Conservation (phyloP, 2,113 vertebrate species). For the Menura novaehollandiae region DNA sequence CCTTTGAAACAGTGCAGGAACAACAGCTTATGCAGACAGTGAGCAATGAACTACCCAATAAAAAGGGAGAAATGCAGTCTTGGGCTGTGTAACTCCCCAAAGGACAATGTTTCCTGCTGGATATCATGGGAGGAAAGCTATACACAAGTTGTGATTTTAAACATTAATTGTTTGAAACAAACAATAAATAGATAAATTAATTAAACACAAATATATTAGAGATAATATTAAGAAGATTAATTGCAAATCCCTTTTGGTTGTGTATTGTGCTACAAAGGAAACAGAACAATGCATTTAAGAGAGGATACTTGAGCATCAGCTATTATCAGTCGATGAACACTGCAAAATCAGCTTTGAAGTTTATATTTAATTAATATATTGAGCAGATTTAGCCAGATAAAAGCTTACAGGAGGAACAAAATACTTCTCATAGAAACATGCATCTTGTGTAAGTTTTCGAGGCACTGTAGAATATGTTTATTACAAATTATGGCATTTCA, state of each 20-base stretch:
- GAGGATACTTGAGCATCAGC: not conserved
- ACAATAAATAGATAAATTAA: not conserved
- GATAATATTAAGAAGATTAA: not conserved
- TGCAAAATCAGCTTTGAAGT: constrained; percentile 18
- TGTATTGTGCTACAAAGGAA: not conserved
- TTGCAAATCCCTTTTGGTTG: not conserved
- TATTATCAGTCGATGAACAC: not conserved
- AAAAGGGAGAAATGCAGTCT: not conserved
- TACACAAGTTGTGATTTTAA: not conserved
- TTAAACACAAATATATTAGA: not conserved
- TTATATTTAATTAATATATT: constrained; percentile 48
- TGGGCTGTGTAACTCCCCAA: not conserved
- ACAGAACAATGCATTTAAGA: not conserved
- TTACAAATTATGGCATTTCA: not conserved
- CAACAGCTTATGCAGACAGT: not conserved
- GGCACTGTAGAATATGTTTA: not conserved
- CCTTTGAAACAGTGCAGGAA: not conserved
- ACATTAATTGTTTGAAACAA: not conserved
- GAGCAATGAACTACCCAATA: not conserved
- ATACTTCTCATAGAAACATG: not conserved
- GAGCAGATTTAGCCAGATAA: constrained; percentile 11
- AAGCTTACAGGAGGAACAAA: constrained; percentile 22
- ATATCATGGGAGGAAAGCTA: not conserved
- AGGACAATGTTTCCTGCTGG: not conserved
- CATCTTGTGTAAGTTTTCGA: not conserved